Base-by-base conservation (phyloP, 30 jellyfish, hydroid and myxozoan genomes). In the Cassiopea xamachana region DNA sequence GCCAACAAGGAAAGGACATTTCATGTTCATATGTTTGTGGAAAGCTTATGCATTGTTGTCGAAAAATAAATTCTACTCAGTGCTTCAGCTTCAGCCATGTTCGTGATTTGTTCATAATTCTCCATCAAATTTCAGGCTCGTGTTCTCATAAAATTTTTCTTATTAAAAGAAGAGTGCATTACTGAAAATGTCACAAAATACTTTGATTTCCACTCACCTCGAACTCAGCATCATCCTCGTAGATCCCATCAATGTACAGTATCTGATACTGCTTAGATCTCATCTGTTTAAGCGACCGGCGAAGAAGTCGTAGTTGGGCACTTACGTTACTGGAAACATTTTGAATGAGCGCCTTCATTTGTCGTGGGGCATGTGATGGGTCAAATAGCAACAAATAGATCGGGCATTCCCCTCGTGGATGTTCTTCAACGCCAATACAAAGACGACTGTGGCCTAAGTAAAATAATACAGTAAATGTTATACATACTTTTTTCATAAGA, bases 381-480 rank as follows among this genome's bases (percentile, higher is more conserved):
- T 94, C 98, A 73, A 94, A 90, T 18, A 94, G 86, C 91, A 94
- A 55, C 17, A 94, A 86, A 49, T 92, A 87, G 18, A 87, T 88
- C 6, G 94, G 94, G 80, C 97, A 88, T 73, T 94, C 97, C 46
- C 94, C 96, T 58, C 94, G 43, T 58, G 96, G 94, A 73, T 81
- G 93, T 64, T 90, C 98, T 83, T 94, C 98, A 10, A 86, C 94
- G 47, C 98, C 98, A 48, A 94, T 87, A 82, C 98, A 94, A 46
- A 91, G 80, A 9, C 98, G 95, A 59, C 98, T 94, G 91, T 94
- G 98, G 19, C 98, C 98, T 94, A 59, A 71, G 72, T 82, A 68
- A 44, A 51, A 77, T 0, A 48, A 45, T 10, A 12, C 10, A 14
- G 59, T 55, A 15, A 4, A 15, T 55, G 64, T 3, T 6, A 55